These are phyloP conservation scores for Acropternis orthonyx DNA, from an alignment of 2,797 vertebrate genomes.

Conservation along the genomic window DNA sequence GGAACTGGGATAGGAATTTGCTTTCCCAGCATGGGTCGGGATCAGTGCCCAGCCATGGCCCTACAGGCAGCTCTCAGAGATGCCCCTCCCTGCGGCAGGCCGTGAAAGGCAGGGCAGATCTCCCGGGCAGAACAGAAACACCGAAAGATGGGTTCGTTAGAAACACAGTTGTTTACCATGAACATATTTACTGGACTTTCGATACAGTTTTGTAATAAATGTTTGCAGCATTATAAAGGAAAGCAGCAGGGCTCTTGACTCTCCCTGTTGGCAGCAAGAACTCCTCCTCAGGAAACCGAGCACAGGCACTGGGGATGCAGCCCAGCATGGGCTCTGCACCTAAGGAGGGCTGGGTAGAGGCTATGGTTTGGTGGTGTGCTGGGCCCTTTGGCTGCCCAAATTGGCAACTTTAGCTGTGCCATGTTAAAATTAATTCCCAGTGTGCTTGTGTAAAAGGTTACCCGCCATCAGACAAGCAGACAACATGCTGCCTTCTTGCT, in stretches of 20 bases:
- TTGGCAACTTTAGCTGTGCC: not conserved
- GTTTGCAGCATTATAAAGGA: not conserved
- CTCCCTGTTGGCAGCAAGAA: not conserved
- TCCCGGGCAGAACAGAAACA: not conserved
- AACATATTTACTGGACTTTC: not conserved
- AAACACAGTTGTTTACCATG: not conserved
- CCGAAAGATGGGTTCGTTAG: not conserved
- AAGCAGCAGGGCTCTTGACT: not conserved
- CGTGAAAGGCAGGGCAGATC: not conserved
- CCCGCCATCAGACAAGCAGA: not conserved
- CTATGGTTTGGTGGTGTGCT: not conserved
- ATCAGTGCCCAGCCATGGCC: rapidly evolving
- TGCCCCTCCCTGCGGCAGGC: not conserved
- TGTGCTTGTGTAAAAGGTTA: not conserved
- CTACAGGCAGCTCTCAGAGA: not conserved
- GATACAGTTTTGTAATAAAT: not conserved
- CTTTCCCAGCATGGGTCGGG: not conserved
- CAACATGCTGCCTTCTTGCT: rapidly evolving
- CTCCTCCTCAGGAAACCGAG: not conserved
- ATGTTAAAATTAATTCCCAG: not conserved
- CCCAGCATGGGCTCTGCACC: not conserved
- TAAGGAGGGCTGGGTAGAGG: rapidly evolving
- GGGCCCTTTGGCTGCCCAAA: rapidly evolving
- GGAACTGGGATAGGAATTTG: not conserved
- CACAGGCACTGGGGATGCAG: rapidly evolving